Evolutionary conservation across 35 echinoderm and acorn worm genomes (phyloP), one percentile per base, ranked within the genome.

Genomic region (Acanthaster planci): DNA sequence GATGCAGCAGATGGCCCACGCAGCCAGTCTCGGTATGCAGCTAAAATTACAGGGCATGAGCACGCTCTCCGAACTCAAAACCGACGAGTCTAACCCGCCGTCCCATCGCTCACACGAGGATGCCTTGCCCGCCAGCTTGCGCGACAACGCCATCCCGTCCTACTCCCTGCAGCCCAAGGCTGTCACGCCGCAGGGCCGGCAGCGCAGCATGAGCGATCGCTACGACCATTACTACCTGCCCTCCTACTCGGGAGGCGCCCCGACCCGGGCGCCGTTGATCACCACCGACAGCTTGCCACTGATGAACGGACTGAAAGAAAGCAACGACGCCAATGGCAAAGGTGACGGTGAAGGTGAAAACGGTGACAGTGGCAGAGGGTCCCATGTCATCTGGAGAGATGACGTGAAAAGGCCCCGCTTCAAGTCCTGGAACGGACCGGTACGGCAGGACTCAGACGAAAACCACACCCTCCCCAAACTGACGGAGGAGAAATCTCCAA

Each of bases 1-100:
- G 51, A 68, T 53, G 22, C 52, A 83, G 52, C 87, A 82, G 35
- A 89, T 89, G 87, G 87, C 79, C 10, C 87, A 89, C 37, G 79
- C 80, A 32, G 30, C 80, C 26, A 84, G 87, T 38, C 78, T 83
- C 2, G 67, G 79, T 2, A 30, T 84, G 27, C 79, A 89, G 52
- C 39, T 89, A 17, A 38, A 77, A 64, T 38, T 67, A 39, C 57
- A 81, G 58, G 83, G 76, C 80, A 76, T 67, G 80, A 37, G 54
- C n/a, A 51, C 17, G 16, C 29, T 34, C 34, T 72, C 64, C 22
- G 64, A 72, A 72, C 64, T 72, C 59, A 67, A 67, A 34, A 12
- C 64, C 30, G 64, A 72, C 14, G 64, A 26, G 23, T 72, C 64
- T 1, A 34, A 72, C 6, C 7, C 23, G 15, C 34, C 14, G 23